Conservation (phyloP, 1,140 invertebrate species). For the Zelostemma sp. region DNA sequence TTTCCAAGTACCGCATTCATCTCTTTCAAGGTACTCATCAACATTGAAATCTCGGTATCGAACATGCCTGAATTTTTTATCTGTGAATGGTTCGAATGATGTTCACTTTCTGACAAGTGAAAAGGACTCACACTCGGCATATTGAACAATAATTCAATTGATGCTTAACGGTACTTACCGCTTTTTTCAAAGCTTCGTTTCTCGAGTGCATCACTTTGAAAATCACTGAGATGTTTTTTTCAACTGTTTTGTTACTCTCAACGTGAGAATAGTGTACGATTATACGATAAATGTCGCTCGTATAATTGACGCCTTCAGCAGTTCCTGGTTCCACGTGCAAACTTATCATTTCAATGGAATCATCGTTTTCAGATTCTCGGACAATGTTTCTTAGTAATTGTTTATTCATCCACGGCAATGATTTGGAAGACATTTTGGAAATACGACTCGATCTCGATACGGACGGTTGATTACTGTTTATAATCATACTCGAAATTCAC, state of each 20-base stretch:
- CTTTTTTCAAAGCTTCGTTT: no score
- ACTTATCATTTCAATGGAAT: constrained; percentile 55
- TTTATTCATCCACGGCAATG: constrained; percentile 67
- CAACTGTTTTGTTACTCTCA: constrained; percentile 11
- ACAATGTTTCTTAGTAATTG: constrained; percentile 64
- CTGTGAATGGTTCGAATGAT: constrained; percentile 37
- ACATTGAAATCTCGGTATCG: constrained; percentile 60
- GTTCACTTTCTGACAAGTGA: no score
- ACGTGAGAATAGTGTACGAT: constrained; percentile 41
- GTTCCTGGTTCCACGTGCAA: constrained; percentile 58
- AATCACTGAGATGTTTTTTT: constrained; percentile 54
- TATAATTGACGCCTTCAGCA: constrained; percentile 69
- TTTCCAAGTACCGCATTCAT: constrained; percentile 54
- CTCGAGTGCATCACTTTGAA: no score
- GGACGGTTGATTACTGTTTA: no score
- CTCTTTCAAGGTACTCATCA: constrained; percentile 56
- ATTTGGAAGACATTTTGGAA: no score
- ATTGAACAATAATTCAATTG: constrained; percentile 23
- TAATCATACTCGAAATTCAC: no score
- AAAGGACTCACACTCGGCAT: no score
- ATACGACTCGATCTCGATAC: no score
- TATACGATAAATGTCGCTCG: constrained; percentile 64
- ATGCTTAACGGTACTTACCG: no score
- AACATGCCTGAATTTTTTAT: constrained; percentile 52
- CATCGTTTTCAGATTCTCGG: constrained; percentile 51